Percentiles rank a stretch among this genome's conserved stretches.
Evolutionary conservation across 1,140 invertebrate genomes (phyloP).

Genomic region (Sitobion miscanthi): DNA sequence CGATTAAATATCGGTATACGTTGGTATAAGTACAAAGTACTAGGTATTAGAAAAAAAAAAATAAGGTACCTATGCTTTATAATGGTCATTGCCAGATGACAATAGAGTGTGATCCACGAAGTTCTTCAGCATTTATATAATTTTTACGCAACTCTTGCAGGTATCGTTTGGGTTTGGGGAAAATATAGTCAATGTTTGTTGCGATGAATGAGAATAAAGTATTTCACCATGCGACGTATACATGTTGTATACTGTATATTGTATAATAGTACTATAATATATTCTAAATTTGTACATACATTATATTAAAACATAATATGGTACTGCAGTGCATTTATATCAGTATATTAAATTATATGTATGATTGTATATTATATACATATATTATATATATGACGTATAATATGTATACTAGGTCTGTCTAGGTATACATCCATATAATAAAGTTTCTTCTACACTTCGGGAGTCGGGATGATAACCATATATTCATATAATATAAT

Average conservation of each 20-base stretch:
- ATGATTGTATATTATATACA: too few relatives aligned
- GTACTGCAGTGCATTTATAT: too few relatives aligned
- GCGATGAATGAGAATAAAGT: neutral
- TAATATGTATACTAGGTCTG: too few relatives aligned
- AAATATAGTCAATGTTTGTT: neutral
- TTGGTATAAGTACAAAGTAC: too few relatives aligned
- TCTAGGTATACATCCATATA: too few relatives aligned
- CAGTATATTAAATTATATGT: too few relatives aligned
- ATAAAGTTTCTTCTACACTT: too few relatives aligned
- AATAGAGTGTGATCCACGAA: neutral
- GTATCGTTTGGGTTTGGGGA: neutral
- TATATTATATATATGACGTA: too few relatives aligned
- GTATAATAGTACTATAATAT: neutral
- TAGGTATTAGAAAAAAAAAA: neutral
- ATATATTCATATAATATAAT: too few relatives aligned
- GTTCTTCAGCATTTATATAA: neutral
- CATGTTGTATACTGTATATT: neutral
- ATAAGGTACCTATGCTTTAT: neutral
- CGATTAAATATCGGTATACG: neutral
- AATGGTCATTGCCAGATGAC: constrained; percentile 24
- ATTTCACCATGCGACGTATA: neutral
- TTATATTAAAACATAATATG: neutral
- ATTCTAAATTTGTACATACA: too few relatives aligned
- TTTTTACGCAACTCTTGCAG: neutral
- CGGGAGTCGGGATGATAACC: too few relatives aligned